phyloP scores from a whole-genome alignment of 1,140 invertebrate genomes.

The Mycetomoellerius zeteki region DNA sequence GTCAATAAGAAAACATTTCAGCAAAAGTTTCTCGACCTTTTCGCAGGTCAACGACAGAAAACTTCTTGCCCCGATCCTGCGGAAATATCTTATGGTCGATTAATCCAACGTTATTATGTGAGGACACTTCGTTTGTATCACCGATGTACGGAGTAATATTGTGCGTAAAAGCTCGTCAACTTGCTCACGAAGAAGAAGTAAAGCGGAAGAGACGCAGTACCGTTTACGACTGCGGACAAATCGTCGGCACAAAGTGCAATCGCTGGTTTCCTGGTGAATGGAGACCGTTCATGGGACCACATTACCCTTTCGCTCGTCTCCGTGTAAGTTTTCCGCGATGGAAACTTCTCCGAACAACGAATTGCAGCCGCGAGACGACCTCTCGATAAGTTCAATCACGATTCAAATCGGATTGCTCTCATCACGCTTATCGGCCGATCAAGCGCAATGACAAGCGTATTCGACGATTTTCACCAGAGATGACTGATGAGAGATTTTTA shows the following conservation, averaged over 20 bases:
- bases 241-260: neutral
- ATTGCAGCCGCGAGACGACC: conserved; percentile 13
- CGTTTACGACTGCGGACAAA: neutral
- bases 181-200: neutral
- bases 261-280: neutral
- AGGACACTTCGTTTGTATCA: neutral
- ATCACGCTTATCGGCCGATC: neutral
- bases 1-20: conserved; percentile 9
- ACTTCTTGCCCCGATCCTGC: neutral
- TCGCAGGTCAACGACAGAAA: neutral
- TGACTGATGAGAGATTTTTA: neutral
- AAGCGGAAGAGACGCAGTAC: neutral
- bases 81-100: conserved; percentile 10
- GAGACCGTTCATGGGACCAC: neutral
- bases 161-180: neutral
- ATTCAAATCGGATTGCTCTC: conserved; percentile 14
- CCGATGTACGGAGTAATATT: neutral
- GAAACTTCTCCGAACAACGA: neutral
- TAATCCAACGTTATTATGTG: neutral
- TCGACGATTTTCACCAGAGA: neutral
- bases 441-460: neutral
- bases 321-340: neutral
- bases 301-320: conserved; percentile 22
- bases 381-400: neutral
- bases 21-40: neutral